phyloP scores from a whole-genome alignment of 2,888 invertebrate genomes.

The Steinernema scapterisci region DNA sequence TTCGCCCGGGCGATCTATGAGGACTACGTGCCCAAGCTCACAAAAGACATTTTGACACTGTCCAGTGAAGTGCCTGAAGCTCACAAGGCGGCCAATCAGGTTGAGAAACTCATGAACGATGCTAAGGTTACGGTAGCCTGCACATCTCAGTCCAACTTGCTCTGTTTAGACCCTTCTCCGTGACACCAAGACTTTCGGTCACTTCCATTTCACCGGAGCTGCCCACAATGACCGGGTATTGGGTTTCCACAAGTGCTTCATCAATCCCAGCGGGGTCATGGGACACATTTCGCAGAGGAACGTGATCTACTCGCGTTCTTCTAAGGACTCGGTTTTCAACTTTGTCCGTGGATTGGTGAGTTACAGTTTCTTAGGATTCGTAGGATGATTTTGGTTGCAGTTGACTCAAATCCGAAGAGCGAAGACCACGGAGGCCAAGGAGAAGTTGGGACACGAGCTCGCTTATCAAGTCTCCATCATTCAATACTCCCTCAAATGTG shows the following conservation, averaged over 20 bases:
- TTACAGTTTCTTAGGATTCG: too few relatives aligned
- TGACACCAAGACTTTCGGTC: neutral
- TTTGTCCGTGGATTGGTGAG: too few relatives aligned
- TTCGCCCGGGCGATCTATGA: neutral
- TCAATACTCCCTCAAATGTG: conserved; percentile 61
- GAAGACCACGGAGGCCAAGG: too few relatives aligned
- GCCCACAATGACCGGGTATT: conserved; percentile 65
- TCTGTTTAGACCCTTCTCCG: neutral
- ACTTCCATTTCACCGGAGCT: conserved; percentile 40
- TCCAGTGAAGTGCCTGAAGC: neutral
- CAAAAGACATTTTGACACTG: neutral
- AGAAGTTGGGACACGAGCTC: conserved; percentile 39
- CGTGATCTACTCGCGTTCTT: conserved; percentile 61
- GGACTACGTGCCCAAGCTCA: neutral
- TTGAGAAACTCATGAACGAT: neutral
- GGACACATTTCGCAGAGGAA: conserved; percentile 48
- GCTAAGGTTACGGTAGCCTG: neutral
- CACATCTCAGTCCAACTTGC: neutral
- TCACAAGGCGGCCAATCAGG: neutral
- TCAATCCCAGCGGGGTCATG: conserved; percentile 66
- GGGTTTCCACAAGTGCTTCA: conserved; percentile 66
- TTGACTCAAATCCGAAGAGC: too few relatives aligned
- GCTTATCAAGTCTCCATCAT: conserved; percentile 58
- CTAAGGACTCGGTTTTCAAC: conserved; percentile 1
- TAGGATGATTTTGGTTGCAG: too few relatives aligned